These are phyloP conservation scores for Macropis europaea DNA, from an alignment of 2,888 invertebrate genomes.

Conservation along the genomic window DNA sequence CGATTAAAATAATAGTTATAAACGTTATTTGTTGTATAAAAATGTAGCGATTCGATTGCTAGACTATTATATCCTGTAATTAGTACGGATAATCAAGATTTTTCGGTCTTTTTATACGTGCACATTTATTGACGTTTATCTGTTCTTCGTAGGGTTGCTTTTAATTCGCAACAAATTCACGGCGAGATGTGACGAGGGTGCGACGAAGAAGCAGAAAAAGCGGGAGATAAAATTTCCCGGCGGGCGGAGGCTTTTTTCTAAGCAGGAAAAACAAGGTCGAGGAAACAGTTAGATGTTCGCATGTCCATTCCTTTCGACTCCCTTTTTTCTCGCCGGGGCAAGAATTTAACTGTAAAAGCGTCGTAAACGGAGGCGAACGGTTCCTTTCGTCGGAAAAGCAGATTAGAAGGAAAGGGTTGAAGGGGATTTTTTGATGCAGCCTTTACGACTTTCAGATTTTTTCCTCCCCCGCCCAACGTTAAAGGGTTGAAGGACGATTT, in stretches of 20 bases:
- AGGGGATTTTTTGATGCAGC: slow-evolving; percentile 47
- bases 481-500: slow-evolving; percentile 52
- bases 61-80: too few relatives aligned
- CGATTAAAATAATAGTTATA: too few relatives aligned
- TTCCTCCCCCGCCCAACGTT: slow-evolving; percentile 5
- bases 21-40: too few relatives aligned
- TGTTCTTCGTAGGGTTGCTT: too few relatives aligned
- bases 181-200: too few relatives aligned
- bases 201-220: too few relatives aligned
- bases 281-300: slow-evolving; percentile 36
- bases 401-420: slow-evolving; percentile 57
- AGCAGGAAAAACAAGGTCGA: slow-evolving; percentile 25
- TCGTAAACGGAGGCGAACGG: slow-evolving; percentile 29
- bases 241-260: not conserved
- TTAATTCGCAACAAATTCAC: too few relatives aligned
- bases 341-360: slow-evolving; percentile 41
- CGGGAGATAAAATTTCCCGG: too few relatives aligned
- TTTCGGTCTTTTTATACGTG: too few relatives aligned
- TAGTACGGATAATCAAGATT: too few relatives aligned
- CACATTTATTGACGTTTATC: too few relatives aligned
- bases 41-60: too few relatives aligned
- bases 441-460: slow-evolving; percentile 37
- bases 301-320: not conserved
- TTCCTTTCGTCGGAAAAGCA: slow-evolving; percentile 31
- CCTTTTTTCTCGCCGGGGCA: not conserved